A percentile compares a stretch with the other conserved stretches of the same genome.
Conservation (phyloP, 2,888 invertebrate species). For the Troides oblongomaculatus region DNA sequence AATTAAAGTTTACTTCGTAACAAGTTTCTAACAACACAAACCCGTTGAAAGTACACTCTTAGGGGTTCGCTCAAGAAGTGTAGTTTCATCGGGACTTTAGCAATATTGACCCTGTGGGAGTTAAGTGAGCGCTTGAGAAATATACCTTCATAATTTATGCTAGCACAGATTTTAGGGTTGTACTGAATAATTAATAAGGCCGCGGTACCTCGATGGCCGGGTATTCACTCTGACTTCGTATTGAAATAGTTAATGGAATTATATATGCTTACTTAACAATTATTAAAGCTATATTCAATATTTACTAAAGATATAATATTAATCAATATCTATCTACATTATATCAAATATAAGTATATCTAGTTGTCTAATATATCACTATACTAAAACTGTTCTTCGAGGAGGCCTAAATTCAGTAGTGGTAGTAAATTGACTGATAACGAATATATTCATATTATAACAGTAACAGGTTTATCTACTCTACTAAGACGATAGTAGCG, state of each 20-base stretch:
- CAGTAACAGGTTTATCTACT: too few species aligned
- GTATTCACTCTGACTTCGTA: not conserved
- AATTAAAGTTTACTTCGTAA: not conserved
- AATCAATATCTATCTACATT: too few species aligned
- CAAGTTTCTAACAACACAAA: constrained; percentile 6
- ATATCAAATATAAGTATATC: too few species aligned
- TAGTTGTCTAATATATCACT: too few species aligned
- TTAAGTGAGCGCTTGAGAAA: constrained; percentile 23
- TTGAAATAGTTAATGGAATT: not conserved
- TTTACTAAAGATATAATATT: not conserved
- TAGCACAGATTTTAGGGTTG: constrained; percentile 14
- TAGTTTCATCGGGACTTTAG: constrained; percentile 16
- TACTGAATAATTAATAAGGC: constrained; percentile 17
- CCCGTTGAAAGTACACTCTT: not conserved
- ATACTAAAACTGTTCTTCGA: not conserved
- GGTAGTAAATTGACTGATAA: too few species aligned
- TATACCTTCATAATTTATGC: constrained; percentile 26
- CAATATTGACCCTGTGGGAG: constrained; percentile 22
- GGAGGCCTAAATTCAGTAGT: too few species aligned
- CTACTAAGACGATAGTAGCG: too few species aligned
- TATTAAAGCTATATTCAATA: not conserved
- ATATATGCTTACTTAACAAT: not conserved
- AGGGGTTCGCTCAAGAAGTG: constrained; percentile 14
- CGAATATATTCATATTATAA: too few species aligned
- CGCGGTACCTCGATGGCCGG: not conserved